Evolutionary conservation across 2,113 vertebrate genomes (phyloP), one percentile per base, ranked within the genome.

Genomic region (Elaphurus davidianus): DNA sequence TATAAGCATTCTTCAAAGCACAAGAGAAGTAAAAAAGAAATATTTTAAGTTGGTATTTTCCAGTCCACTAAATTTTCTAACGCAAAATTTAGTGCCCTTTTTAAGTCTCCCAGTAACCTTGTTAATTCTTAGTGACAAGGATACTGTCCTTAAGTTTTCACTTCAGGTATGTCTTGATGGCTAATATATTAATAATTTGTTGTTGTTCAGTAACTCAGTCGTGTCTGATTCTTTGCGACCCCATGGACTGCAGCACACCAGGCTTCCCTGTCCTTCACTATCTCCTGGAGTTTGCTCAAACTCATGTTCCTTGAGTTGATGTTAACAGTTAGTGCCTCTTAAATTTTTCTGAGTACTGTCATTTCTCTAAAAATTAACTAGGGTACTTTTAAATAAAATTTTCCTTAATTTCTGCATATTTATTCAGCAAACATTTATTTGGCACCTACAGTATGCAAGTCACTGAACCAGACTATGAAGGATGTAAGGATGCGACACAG

Each of bases 21-120:
- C 10, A 86, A 40, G 16, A 76, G 60, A 91, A 23, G 3, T 33
- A 4, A 47, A 47, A 89, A 85, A 59, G 12, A 92, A 83, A 47
- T 50, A 52, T 30, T 79, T 95, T 86, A 86, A 94, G 52, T 91
- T n/a, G n/a, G 25, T 79, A 90, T 84, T 97, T 87, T 87, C 50
- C 14, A 96, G 25, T 47, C 17, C 36, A 85, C 30, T 95, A 79
- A 79, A 60, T 93, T 90, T 91, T 87, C 55, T 47, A 55, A 47
- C 23, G 33, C n/a, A 87, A 93, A 93, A 76, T 27, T 40, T 47
- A 45, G 23, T 40, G 16, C 45, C 43, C 11, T 14, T 50, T 71
- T 84, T 14, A 91, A 93, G n/a, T 52, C 27, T 91, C 21, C 52
- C 36, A 21, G 11, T 60, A 74, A 86, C 8, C 17, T 71, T 91